These are phyloP conservation scores for Parnassius apollo DNA, from an alignment of 2,888 invertebrate species.

Conservation along the genomic window DNA sequence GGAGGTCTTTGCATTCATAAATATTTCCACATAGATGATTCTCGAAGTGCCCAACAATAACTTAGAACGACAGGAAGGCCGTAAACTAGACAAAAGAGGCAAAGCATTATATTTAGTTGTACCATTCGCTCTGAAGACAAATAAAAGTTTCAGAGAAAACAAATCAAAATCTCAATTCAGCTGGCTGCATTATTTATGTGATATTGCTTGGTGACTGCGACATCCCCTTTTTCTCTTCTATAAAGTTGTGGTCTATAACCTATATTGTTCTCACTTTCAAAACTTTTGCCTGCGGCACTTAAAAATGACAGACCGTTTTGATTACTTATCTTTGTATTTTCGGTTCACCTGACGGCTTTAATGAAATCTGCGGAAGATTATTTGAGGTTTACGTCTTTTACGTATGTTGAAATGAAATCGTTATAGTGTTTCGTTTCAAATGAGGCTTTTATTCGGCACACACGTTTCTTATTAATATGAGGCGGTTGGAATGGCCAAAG, in stretches of 20 bases:
- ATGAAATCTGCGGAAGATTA: slow-evolving; percentile 12
- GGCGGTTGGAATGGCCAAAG: slow-evolving; percentile 76
- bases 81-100: slow-evolving; percentile 42
- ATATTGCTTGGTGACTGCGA: slow-evolving; percentile 69
- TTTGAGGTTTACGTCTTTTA: slow-evolving; percentile 18
- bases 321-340: slow-evolving; percentile 28
- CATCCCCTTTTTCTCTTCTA: slow-evolving; percentile 68
- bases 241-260: slow-evolving; percentile 59
- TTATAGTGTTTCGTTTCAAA: slow-evolving; percentile 43
- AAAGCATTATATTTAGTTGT: slow-evolving; percentile 53
- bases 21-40: slow-evolving; percentile 55
- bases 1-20: slow-evolving; percentile 34
- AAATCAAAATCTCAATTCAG: slow-evolving; percentile 80
- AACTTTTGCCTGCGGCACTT: slow-evolving; percentile 61
- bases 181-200: slow-evolving; percentile 78
- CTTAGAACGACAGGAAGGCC: slow-evolving; percentile 25
- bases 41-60: slow-evolving; percentile 36
- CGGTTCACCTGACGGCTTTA: slow-evolving; percentile 6
- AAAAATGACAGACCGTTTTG: slow-evolving; percentile 28
- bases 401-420: slow-evolving; percentile 45
- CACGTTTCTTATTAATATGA: slow-evolving; percentile 80
- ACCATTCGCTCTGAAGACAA: slow-evolving; percentile 60
- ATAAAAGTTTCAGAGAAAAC: slow-evolving; percentile 78
- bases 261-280: slow-evolving; percentile 59
- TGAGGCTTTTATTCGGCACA: slow-evolving; percentile 53